Evolutionary conservation across 1,140 invertebrate species (phyloP), one percentile per base, ranked within the genome.

Genomic region (Trachelipus rathkii): DNA sequence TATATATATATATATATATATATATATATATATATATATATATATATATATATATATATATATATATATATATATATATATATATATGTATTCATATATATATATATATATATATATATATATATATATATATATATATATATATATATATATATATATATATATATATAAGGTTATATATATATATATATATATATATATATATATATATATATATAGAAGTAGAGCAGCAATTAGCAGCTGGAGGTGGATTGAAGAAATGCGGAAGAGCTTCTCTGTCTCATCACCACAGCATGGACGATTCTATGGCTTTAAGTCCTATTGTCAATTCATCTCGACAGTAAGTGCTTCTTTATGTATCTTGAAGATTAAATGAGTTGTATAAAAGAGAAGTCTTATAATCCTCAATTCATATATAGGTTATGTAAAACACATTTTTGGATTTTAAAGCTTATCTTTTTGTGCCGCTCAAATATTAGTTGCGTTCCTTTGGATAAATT

Each of bases 331-430:
- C 50, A 15, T 60, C 50, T 60, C 50, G 50, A 60, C 50, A 60
- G 50, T 60, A 60, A 60, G 50, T 60, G 50, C 46, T 50, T 50
- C 9, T 15, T 33, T 33, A 33, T 33, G 33, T 33, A 1, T 33
- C 33, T 33, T 33, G 2, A 33, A 33, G 1, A 33, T 33, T 33
- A 33, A 15, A 24, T 19, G 11, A 24, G 7, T 44, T 6, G 11
- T 10, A 19, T 76, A 10, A 43, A 73, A 50, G 79, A 74, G 10
- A 73, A 74, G 45, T 66, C 73, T 21, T 80, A 73, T 23, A 74
- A 71, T 19, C 72, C 44, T 66, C 82, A 77, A 76, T 66, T 74
- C 33, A 33, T 3, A 33, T 33, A 33, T 33, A 33, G n/a, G n/a
- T n/a, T n/a, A n/a, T n/a, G n/a, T n/a, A n/a, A n/a, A n/a, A n/a